Base-by-base conservation (phyloP, 2,797 vertebrate genomes). In the Sparus aurata region DNA sequence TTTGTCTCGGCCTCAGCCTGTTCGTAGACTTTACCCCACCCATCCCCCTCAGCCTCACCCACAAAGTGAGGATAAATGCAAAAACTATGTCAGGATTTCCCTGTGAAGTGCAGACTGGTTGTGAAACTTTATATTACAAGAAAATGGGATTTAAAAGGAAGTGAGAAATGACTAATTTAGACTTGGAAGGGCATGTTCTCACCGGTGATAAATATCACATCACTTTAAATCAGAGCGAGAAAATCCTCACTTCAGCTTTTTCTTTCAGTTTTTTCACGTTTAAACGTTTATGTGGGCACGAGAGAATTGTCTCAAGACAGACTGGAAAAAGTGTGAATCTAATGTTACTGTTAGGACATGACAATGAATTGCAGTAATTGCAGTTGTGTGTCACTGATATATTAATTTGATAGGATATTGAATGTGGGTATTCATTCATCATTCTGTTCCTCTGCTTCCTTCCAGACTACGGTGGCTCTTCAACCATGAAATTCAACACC, bases 401-500 rank as follows among this genome's bases (percentile, higher is more conserved):
- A 45, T 34, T 34, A 34, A 34, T 9, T 34, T 9, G 34, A 34
- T 34, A 34, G 6, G 34, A 34, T 34, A 34, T 34, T 34, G 34
- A 34, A 34, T 20, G 1, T 68, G 46, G 27, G 27, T 80, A 47
- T n/a, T 63, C 12, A 67, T 34, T 20, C 73, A 9, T 45, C 78
- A 13, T 46, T 81, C 20, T 75, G 23, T 86, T 54, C 77, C 22
- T 46, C 47, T 83, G 27, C 20, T 61, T 77, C 12, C 50, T 75
- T 84, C 18, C 84, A 95, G 94, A 96, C 49, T 94, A 94, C 1
- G 91, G 93, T 0, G 90, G 91, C 18, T 89, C 93, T 52, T 89
- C 94, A 17, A 72, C 92, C 22, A 74, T 91, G 74, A 95, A 95
- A 77, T 95, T 94, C 82, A 85, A 92, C 23, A 94, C 90, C 60